A percentile compares a stretch with the other conserved stretches of the same genome.
Conservation (phyloP, 2,888 invertebrate species). For the Pachydiplax longipennis region DNA sequence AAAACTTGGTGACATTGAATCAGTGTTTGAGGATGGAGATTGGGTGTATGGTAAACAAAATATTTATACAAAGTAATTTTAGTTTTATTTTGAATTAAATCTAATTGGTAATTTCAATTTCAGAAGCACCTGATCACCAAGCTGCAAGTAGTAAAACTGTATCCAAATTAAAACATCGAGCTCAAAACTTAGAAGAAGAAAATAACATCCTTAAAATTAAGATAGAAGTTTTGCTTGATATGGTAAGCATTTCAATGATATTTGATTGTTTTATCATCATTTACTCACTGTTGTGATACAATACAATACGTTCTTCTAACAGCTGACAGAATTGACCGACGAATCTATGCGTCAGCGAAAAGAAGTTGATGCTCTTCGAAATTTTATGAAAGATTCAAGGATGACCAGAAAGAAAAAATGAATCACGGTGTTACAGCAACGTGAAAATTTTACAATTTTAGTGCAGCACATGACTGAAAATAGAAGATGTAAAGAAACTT, state of each 20-base stretch:
- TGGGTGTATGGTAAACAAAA: constrained; percentile 7
- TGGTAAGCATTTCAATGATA: neutral
- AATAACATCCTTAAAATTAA: constrained; percentile 11
- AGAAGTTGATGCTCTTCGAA: constrained; percentile 6
- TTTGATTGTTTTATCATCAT: neutral
- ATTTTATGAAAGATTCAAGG: neutral
- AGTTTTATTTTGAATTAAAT: neutral
- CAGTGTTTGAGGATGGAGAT: constrained; percentile 21
- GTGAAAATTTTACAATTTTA: too few relatives aligned
- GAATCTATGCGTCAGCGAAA: constrained; percentile 29
- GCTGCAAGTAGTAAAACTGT: constrained; percentile 10
- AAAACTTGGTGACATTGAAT: constrained; percentile 13
- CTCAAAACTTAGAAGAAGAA: constrained; percentile 21
- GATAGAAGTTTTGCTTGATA: constrained; percentile 23
- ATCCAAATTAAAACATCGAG: constrained; percentile 15
- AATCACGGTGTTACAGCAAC: neutral
- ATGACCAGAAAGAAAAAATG: neutral
- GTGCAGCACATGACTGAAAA: too few relatives aligned
- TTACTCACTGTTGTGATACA: neutral
- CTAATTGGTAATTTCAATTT: neutral
- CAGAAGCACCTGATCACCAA: neutral
- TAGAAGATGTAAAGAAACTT: too few relatives aligned
- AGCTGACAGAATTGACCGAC: constrained; percentile 14
- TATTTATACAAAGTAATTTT: neutral
- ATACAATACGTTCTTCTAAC: neutral